phyloP scores from a whole-genome alignment of 2,113 vertebrate genomes.

The Seriola dumerili region DNA sequence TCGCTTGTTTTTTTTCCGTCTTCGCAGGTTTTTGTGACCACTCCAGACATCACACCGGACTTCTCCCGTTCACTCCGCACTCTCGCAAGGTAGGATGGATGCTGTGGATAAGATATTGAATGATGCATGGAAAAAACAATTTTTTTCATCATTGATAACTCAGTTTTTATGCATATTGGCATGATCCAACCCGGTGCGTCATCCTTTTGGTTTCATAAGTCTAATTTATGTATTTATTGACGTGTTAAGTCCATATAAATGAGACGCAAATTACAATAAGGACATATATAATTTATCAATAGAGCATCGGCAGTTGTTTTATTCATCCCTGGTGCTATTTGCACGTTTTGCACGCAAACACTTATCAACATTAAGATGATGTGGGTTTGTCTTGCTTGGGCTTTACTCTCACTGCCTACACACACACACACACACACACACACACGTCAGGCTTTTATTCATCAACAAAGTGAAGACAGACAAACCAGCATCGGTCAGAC shows the following conservation, averaged over 20 bases:
- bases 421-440: background rate
- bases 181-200: constrained; percentile 42
- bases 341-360: constrained; percentile 8
- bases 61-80: constrained; percentile 60
- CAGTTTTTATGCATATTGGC: background rate
- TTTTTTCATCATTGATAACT: background rate
- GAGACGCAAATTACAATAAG: background rate
- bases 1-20: constrained; percentile 4
- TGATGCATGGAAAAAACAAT: background rate
- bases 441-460: constrained; percentile 7
- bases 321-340: background rate
- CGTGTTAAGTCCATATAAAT: background rate
- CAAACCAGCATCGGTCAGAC: background rate
- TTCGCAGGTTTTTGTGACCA: constrained; percentile 45
- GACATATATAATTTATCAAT: background rate
- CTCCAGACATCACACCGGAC: constrained; percentile 64
- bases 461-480: constrained; percentile 40
- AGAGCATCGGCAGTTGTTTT: background rate
- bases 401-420: constrained; percentile 37
- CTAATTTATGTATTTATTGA: constrained; percentile 23
- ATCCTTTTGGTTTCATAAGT: constrained; percentile 20
- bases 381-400: constrained; percentile 19
- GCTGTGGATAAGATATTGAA: background rate
- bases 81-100: constrained; percentile 65
- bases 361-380: constrained; percentile 17